Evolutionary conservation across 2,797 vertebrate genomes (phyloP).

Genomic region (Lophura swinhoii): DNA sequence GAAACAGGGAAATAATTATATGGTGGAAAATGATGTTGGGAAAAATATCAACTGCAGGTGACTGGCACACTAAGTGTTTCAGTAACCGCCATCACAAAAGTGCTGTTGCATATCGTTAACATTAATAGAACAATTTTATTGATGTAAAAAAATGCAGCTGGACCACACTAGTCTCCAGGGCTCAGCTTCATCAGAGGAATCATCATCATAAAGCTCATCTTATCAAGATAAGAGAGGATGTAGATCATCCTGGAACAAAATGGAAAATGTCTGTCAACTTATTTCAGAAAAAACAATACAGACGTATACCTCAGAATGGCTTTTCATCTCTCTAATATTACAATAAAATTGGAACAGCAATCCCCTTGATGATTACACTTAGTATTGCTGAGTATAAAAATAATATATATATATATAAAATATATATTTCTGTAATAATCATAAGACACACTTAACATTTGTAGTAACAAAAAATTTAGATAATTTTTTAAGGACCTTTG

Average conservation of each 20-base stretch:
- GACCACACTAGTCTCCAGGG: neutral
- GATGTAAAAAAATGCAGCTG: neutral
- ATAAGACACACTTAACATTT: neutral
- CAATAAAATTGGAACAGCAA: neutral
- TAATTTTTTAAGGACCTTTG: neutral
- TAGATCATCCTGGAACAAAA: neutral
- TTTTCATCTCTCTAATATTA: neutral
- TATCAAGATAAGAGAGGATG: neutral
- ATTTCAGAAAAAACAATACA: constrained; percentile 22
- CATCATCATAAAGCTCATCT: neutral
- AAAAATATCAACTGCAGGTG: neutral
- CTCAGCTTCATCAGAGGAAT: neutral
- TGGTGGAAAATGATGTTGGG: neutral
- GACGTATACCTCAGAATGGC: neutral
- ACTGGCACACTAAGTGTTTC: neutral
- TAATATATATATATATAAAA: no score
- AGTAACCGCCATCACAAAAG: neutral
- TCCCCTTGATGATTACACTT: neutral
- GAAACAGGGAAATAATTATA: neutral
- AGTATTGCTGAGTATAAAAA: neutral
- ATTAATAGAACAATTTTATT: neutral
- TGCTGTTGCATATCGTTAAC: neutral
- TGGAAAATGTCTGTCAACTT: constrained; percentile 7
- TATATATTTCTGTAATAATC: neutral
- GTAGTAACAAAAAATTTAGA: neutral